Base-by-base conservation (phyloP, 2,113 vertebrate species). In the Gallinago undulata region DNA sequence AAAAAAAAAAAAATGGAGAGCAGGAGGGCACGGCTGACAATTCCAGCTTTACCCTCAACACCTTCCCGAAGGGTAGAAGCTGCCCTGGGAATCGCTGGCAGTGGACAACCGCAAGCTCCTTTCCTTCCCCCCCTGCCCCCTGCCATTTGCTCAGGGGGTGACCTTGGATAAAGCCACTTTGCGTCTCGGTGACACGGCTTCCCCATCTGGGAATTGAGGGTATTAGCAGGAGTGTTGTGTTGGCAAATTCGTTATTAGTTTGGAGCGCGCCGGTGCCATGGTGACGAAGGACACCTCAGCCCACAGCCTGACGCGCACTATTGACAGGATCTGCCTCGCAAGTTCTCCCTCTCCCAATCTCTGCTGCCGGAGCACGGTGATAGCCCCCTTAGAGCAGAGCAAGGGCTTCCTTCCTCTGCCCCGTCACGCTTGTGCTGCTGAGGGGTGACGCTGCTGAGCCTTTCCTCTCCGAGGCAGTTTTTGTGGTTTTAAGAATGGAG, bases 211-310 rank as follows among this genome's bases (percentile, higher is more conserved):
- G 84, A 69, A 9, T 6, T 0, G 81, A 90, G 67, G 59, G 85
- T 19, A 72, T 82, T 80, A 91, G 35, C 84, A 28, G 35, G 33
- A 85, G 28, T 2, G 37, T 47, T 30, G 84, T 77, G 87, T n/a
- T 86, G 90, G 72, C 88, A 92, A 59, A 90, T 39, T 80, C 2
- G 2, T 10, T 72, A 50, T n/a, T 41, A 83, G 67, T 55, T 86
- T 2, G 79, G 37, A 70, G 79, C 55, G 1, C 81, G 28, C 45
- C 23, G 76, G 22, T 18, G 4, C 64, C 73, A 59, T 60, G 69
- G 90, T 70, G 90, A 90, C 7, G 2, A 81, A 31, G 82, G 94
- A 88, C 94, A 93, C 56, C 90, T 80, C 74, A 75, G 73, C 59
- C 13, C 5, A 8, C 35, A 67, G 64, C 66, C 62, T 28, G 9